Base-by-base conservation (phyloP, 2,797 vertebrate genomes). In the Poeciliopsis turneri region DNA sequence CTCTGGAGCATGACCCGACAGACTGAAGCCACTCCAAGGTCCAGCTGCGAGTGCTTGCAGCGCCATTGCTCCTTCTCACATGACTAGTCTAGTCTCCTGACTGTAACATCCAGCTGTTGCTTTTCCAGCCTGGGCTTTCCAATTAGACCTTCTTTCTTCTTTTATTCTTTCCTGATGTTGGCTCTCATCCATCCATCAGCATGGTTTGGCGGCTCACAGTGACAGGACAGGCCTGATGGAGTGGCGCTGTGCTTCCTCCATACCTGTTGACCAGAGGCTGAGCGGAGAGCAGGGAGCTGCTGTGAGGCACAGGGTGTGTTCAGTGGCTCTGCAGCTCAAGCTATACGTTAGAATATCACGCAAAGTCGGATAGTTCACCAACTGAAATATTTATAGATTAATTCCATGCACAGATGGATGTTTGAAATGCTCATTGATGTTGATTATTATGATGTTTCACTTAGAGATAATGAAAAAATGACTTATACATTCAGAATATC, bases 241-340 rank as follows among this genome's bases (percentile, higher is more conserved):
- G 89, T 68, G 72, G 70, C 79, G 70, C 23, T 74, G 80, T 89
- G 83, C 78, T 20, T 69, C 79, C 53, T 72, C 64, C 64, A 39
- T n/a, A 39, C 68, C 61, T 12, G 0, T 95, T 93, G 94, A 94
- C 93, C 93, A 93, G 81, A 77, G 47, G 75, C 89, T 86, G 91
- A 93, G 91, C 88, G 83, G 80, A 91, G 84, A 90, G 86, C 90
- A 84, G 90, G 88, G 84, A 79, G 79, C 81, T 83, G 78, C 87
- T 87, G 87, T 86, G 85, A 85, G 87, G 80, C 88, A 80, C 83
- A 84, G 90, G 45, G 6, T 23, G 15, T 41, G 51, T 57, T 33
- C 43, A 77, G 20, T 59, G 39, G 68, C 13, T 59, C 57, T 59
- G 28, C 28, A 55, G 57, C 28, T 59, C 57, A 59, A 28, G 49